Base-by-base conservation (phyloP, 2,113 vertebrate genomes). In the Pyrgilauda ruficollis region DNA sequence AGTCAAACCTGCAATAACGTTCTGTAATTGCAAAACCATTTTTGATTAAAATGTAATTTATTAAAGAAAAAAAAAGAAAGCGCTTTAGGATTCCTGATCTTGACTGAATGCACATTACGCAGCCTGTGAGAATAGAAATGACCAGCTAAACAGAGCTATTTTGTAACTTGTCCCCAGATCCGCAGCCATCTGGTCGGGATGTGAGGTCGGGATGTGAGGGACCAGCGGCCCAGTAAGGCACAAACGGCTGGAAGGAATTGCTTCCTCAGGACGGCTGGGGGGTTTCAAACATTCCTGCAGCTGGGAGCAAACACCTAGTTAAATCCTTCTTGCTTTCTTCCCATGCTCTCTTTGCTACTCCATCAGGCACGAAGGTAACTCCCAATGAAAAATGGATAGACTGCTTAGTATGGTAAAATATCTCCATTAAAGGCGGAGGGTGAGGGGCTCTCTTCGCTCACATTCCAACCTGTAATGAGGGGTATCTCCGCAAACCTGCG, bases 41-140 rank as follows among this genome's bases (percentile, higher is more conserved):
- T 82, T n/a, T 76, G 4, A 75, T 70, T 52, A 87, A 80, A 92
- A 68, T 7, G 17, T 53, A 35, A 84, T 68, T 78, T n/a, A 33
- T 46, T 33, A 7, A n/a, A 43, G 6, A 11, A 44, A 66, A 67
- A 41, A 77, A 77, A 93, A 74, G 19, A 35, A 50, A 58, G 59
- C 9, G 7, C 17, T 72, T 82, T 49, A 63, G 39, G 53, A 81
- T 83, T 66, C 33, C 50, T 35, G 21, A 30, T 66, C 28, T n/a
- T 39, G 37, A 13, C 28, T 37, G 30, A 22, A 9, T 1, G 9
- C 1, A 1, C 44, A 14, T n/a, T 27, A 58, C 0, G 3, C 27
- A 67, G 59, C 50, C 55, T 58, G 35, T n/a, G 35, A 66, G 27
- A 80, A n/a, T 31, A 79, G 49, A 87, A 62, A 85, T 16, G 13